phyloP scores from a whole-genome alignment of 2,113 vertebrate genomes.

The Salvelinus namaycush region DNA sequence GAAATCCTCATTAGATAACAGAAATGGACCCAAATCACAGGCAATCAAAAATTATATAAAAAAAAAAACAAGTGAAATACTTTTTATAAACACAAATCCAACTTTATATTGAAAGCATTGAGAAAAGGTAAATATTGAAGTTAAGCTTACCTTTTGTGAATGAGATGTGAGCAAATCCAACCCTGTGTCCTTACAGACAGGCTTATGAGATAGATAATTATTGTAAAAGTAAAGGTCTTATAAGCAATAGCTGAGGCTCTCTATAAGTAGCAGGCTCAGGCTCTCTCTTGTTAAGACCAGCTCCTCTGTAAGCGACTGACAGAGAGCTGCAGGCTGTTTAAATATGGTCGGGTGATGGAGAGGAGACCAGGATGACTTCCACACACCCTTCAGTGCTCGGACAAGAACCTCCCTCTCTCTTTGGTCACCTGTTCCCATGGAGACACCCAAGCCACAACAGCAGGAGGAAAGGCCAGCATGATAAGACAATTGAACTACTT shows the following conservation, averaged over 20 bases:
- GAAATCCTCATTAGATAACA: neutral
- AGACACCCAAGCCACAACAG: slow-evolving; percentile 60
- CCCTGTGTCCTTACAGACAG: slow-evolving; percentile 1
- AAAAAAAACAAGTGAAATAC: neutral
- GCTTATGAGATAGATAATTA: slow-evolving; percentile 10
- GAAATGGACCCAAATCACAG: slow-evolving; percentile 6
- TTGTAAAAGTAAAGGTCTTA: slow-evolving; percentile 3
- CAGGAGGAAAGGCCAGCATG: slow-evolving; percentile 43
- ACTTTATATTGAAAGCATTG: neutral
- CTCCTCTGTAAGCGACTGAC: slow-evolving; percentile 55
- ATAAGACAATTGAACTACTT: slow-evolving; percentile 56
- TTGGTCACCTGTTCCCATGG: slow-evolving; percentile 66
- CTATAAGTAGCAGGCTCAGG: slow-evolving; percentile 34
- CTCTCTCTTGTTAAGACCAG: slow-evolving; percentile 41
- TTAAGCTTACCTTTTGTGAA: slow-evolving; percentile 55
- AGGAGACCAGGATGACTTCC: slow-evolving; percentile 48
- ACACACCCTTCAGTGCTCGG: slow-evolving; percentile 52
- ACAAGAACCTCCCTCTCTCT: slow-evolving; percentile 58
- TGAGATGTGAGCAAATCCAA: slow-evolving; percentile 36
- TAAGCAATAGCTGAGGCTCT: slow-evolving; percentile 25
- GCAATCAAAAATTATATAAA: neutral
- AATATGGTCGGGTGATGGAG: slow-evolving; percentile 47
- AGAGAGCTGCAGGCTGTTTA: slow-evolving; percentile 60
- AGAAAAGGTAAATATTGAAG: neutral
- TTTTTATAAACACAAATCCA: neutral